Evolutionary conservation across 2,797 vertebrate genomes (phyloP).

Genomic region (Xenops minutus): DNA sequence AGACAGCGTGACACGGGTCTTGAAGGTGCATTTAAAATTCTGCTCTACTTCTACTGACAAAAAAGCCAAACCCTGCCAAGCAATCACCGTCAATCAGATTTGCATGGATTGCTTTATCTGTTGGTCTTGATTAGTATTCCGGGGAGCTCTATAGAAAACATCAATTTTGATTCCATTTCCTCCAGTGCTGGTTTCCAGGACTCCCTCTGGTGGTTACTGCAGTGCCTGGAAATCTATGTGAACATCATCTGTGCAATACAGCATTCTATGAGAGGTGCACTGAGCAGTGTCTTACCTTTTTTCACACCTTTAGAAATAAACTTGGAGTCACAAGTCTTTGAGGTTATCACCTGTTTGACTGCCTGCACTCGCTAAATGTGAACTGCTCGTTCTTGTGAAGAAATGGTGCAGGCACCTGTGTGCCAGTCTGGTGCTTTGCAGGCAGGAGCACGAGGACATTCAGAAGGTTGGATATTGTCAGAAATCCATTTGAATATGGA

Average conservation of each 20-base stretch:
- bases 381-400: not conserved
- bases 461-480: not conserved
- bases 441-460: not conserved
- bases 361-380: not conserved
- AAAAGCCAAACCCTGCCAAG: not conserved
- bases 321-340: not conserved
- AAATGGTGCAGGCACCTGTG: not conserved
- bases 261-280: accelerated
- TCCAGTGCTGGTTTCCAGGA: not conserved
- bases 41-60: not conserved
- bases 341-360: not conserved
- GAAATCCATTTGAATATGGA: not conserved
- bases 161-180: not conserved
- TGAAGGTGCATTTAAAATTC: not conserved
- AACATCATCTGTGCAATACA: accelerated
- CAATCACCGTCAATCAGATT: not conserved
- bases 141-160: not conserved
- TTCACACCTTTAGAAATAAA: not conserved
- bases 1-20: not conserved
- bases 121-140: conserved; percentile 16
- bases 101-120: conserved; percentile 17
- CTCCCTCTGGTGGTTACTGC: conserved; percentile 22
- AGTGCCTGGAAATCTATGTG: accelerated
- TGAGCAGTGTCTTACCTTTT: not conserved
- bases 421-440: not conserved